Base-by-base conservation (phyloP, 2,888 invertebrate genomes). In the Lasioglossum figueresi region DNA sequence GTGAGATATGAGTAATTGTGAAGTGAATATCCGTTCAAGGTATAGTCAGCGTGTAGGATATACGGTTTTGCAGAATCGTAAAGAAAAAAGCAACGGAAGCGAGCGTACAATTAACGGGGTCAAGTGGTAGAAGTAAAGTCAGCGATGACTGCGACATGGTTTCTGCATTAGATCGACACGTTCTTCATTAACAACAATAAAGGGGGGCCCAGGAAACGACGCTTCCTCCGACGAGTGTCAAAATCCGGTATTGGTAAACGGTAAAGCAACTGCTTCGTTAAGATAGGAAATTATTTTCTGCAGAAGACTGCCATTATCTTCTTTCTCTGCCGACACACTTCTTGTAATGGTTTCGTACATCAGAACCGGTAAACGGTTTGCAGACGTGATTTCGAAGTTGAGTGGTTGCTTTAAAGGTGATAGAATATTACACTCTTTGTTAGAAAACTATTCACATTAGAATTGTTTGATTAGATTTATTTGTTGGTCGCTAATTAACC, bases 81-180 rank as follows among this genome's bases (percentile, higher is more conserved):
- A 78, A 81, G 83, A 83, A 63, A 52, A 83, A 84, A 56, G 52
- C 79, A 31, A 66, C 82, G 84, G 87, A 88, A 89, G 87, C 76
- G 86, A 76, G 79, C 83, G 83, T 82, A 73, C 91, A 91, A 92
- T 93, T 92, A 93, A 92, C 91, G 92, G 90, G 93, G 93, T 92
- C 93, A 92, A 92, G 91, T 89, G 90, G 91, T 84, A 81, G 74
- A 80, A 66, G 80, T 63, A 74, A 73, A 70, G 76, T 79, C 76
- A 56, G 73, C 86, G 80, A 90, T 82, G 88, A 83, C 83, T 88
- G 89, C 87, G 89, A 95, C 95, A 95, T 85, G 95, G 89, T 94
- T 95, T 94, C 93, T 94, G 94, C 95, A 95, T 95, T 95, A 95
- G 93, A 93, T 92, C 92, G 92, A 93, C 94, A 91, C 91, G 93